Evolutionary conservation across 2,888 invertebrate species (phyloP), one percentile per base, ranked within the genome.

Genomic region (Empis livida): DNA sequence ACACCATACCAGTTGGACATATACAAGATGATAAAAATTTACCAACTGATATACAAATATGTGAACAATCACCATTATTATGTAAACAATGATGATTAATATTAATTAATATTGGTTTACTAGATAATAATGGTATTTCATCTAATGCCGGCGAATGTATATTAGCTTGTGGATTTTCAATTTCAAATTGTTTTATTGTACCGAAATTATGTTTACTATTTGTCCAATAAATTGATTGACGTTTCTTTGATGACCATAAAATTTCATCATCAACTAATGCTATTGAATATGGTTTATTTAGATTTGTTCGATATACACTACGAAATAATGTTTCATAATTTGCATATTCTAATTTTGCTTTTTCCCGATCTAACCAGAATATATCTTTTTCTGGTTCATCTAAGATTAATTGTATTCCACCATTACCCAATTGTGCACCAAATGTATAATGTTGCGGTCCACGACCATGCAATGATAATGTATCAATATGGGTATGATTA

Each of bases 1-100:
- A 67, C 1, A 73, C 62, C 61, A 79, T 73, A 0, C 83, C 82
- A 1, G 77, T 64, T 0, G 90, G 84, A 60, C 92, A 92, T 1
- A 76, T 59, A 50, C 78, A 79, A 6, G 64, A 63, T 53, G 68
- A 69, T 0, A 49, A 39, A 20, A 44, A 55, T 42, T 56, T 59
- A 1, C 63, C 62, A 10, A 65, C 61, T 48, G 79, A 73, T 3
- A 85, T 74, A 59, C 90, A 90, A 10, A 88, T 65, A 61, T 87
- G 82, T 3, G 82, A 80, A 58, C 90, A 90, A 1, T 77, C 77
- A 37, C 79, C 79, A 51, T 79, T 78, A 30, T 69, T 68, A 10
- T 57, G 56, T 27, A 71, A 71, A 57, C 88, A 88, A 0, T 73
- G 72, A 63, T 82, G 82, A 45, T 59, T 55, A 13, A 30, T 30